Evolutionary conservation across 1,140 invertebrate species (phyloP).

Genomic region (Plectrocnemia conspersa): DNA sequence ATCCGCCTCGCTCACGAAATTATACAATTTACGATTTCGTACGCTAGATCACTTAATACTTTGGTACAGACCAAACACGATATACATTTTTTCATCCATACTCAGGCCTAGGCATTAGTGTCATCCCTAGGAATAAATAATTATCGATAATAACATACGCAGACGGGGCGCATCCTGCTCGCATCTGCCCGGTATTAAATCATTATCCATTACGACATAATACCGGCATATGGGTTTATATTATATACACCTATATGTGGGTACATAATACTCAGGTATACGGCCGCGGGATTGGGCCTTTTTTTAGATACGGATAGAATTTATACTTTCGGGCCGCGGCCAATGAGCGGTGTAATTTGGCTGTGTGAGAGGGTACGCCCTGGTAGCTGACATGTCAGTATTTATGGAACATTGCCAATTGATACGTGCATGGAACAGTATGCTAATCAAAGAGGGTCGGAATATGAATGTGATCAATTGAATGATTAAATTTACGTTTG

Average conservation of each 20-base stretch:
- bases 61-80: no score
- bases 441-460: no score
- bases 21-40: no score
- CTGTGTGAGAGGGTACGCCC: background rate
- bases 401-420: constrained; percentile 1
- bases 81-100: no score
- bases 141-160: background rate
- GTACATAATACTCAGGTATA: background rate
- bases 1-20: no score
- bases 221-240: background rate
- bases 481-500: no score
- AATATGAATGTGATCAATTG: no score
- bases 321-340: background rate
- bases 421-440: background rate
- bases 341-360: background rate
- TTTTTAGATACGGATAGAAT: constrained; percentile 4
- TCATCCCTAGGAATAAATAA: constrained; percentile 6
- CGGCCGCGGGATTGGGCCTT: background rate
- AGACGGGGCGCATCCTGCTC: background rate
- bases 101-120: background rate
- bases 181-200: constrained; percentile 11
- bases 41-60: no score
- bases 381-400: constrained; percentile 1
- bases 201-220: constrained; percentile 11
- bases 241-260: no score